phyloP scores from a whole-genome alignment of 1,140 invertebrate genomes.

The Papilio polytes region DNA sequence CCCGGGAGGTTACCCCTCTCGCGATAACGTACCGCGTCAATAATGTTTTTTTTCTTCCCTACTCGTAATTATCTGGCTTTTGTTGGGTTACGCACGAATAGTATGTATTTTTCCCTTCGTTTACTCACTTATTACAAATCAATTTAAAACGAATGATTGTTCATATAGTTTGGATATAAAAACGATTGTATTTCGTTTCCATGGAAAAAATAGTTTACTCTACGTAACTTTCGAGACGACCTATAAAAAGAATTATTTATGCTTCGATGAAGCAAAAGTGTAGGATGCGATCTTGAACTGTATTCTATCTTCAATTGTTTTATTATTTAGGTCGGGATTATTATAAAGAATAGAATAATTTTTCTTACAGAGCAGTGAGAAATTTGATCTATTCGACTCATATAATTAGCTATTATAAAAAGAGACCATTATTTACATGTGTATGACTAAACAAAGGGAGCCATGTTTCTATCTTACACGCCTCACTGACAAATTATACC shows the following conservation, averaged over 20 bases:
- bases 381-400: too few relatives aligned
- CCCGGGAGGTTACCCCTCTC: neutral
- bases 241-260: neutral
- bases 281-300: neutral
- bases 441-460: neutral
- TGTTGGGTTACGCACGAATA: conserved; percentile 31
- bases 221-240: neutral
- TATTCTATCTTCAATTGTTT: neutral
- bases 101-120: conserved; percentile 2
- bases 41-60: conserved; percentile 42
- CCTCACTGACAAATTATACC: neutral
- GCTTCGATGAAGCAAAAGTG: neutral
- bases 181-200: neutral
- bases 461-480: conserved; percentile 22
- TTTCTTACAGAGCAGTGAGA: too few relatives aligned
- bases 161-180: neutral
- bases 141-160: neutral
- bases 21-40: conserved; percentile 41
- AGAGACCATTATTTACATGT: neutral
- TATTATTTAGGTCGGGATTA: neutral
- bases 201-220: neutral
- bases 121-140: neutral
- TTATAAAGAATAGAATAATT: too few relatives aligned
- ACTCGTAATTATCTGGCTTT: conserved; percentile 37
- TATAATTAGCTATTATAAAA: too few relatives aligned